Conservation (phyloP, 1,140 invertebrate species). For the Drosophila bifasciata region DNA sequence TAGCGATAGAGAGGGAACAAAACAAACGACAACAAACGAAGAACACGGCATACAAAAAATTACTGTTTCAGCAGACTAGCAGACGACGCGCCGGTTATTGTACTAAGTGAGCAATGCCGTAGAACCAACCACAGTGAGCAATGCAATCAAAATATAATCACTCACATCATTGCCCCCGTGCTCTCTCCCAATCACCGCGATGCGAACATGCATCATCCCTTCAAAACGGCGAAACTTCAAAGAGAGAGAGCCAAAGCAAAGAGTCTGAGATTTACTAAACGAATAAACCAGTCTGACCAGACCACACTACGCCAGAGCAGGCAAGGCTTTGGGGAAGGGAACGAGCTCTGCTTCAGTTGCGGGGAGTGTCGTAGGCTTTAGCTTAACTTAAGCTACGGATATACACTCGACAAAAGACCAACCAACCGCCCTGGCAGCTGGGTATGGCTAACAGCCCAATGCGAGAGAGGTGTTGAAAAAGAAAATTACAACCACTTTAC, state of each 20-base stretch:
- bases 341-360: conserved; percentile 16
- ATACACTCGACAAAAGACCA: conserved; percentile 63
- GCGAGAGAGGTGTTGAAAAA: conserved; percentile 81
- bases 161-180: conserved; percentile 82
- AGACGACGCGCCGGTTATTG: conserved; percentile 79
- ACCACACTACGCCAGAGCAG: conserved; percentile 41
- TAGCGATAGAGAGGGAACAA: conserved; percentile 80
- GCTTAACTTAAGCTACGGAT: conserved; percentile 43
- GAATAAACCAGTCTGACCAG: conserved; percentile 75
- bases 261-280: conserved; percentile 79
- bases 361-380: conserved; percentile 39
- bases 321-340: conserved; percentile 42
- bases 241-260: conserved; percentile 77
- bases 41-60: conserved; percentile 74
- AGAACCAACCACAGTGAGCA: conserved; percentile 82
- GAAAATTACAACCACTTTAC: conserved; percentile 82
- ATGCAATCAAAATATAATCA: conserved; percentile 83
- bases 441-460: conserved; percentile 75
- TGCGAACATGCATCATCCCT: conserved; percentile 80
- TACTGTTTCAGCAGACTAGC: conserved; percentile 80
- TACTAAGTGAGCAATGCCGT: conserved; percentile 82
- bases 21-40: conserved; percentile 76
- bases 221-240: conserved; percentile 79
- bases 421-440: conserved; percentile 64
- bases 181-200: conserved; percentile 81